These are phyloP conservation scores for Cephalopachus bancanus DNA, from an alignment of 2,797 vertebrate genomes.

Conservation along the genomic window DNA sequence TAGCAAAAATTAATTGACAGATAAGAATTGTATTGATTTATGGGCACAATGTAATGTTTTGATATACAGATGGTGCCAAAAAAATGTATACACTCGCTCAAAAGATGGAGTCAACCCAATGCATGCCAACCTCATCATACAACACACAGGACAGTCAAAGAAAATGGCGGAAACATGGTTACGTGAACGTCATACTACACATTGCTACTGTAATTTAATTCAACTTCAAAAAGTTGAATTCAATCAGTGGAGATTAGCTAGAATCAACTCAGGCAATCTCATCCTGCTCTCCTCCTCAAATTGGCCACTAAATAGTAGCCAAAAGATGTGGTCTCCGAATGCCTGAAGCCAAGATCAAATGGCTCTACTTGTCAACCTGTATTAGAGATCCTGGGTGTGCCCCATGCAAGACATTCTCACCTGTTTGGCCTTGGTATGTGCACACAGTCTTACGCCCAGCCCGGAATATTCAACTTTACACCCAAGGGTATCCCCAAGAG, in stretches of 20 bases:
- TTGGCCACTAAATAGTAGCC: not conserved
- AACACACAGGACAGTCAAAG: too few species aligned
- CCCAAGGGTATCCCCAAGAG: not conserved
- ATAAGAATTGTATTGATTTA: too few species aligned
- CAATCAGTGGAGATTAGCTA: not conserved
- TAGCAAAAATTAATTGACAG: not conserved
- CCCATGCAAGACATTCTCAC: not conserved
- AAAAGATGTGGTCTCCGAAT: not conserved
- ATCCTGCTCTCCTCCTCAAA: not conserved
- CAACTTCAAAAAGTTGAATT: not conserved
- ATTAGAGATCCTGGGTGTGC: not conserved
- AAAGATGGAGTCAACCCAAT: too few species aligned
- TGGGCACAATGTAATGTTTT: too few species aligned
- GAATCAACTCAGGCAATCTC: not conserved
- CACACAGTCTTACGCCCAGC: not conserved
- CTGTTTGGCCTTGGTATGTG: not conserved
- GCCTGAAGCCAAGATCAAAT: not conserved
- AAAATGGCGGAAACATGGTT: too few species aligned
- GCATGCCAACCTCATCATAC: too few species aligned
- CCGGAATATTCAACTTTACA: constrained; percentile 38
- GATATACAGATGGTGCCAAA: too few species aligned
- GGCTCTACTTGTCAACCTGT: not conserved
- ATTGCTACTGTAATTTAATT: too few species aligned
- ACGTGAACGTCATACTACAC: too few species aligned
- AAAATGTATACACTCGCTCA: too few species aligned